Conservation (phyloP, 2,888 invertebrate genomes). For the Tachina lurida region DNA sequence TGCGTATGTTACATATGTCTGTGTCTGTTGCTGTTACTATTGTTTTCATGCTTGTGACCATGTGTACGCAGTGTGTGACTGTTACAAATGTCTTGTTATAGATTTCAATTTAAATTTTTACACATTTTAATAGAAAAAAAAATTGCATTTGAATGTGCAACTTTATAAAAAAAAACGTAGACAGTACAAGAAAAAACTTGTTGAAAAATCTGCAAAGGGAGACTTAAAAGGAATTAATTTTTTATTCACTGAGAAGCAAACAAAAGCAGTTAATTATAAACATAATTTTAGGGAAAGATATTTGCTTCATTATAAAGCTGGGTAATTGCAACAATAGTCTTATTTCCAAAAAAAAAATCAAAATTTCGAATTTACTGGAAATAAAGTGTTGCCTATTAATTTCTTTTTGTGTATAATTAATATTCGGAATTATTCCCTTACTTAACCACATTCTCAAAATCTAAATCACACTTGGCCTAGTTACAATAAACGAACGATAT, state of each 20-base stretch:
- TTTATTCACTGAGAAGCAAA: not conserved
- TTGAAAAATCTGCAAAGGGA: not conserved
- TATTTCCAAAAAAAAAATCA: too few relatives aligned
- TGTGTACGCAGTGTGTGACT: not conserved
- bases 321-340: too few relatives aligned
- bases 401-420: too few relatives aligned
- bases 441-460: too few relatives aligned
- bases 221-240: not conserved
- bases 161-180: slow-evolving; percentile 38
- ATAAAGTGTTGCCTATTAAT: too few relatives aligned
- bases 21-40: slow-evolving; percentile 20
- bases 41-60: not conserved
- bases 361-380: too few relatives aligned
- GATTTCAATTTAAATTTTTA: slow-evolving; percentile 42
- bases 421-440: too few relatives aligned
- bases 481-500: too few relatives aligned
- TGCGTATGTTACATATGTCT: slow-evolving; percentile 47
- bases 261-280: not conserved
- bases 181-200: slow-evolving; percentile 3
- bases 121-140: slow-evolving; percentile 25
- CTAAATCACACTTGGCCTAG: too few relatives aligned
- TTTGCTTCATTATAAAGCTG: too few relatives aligned
- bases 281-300: not conserved
- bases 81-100: slow-evolving; percentile 10
- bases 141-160: slow-evolving; percentile 54